Evolutionary conservation across 2,113 vertebrate species (phyloP).

Genomic region (Tychaedon coryphoeus): DNA sequence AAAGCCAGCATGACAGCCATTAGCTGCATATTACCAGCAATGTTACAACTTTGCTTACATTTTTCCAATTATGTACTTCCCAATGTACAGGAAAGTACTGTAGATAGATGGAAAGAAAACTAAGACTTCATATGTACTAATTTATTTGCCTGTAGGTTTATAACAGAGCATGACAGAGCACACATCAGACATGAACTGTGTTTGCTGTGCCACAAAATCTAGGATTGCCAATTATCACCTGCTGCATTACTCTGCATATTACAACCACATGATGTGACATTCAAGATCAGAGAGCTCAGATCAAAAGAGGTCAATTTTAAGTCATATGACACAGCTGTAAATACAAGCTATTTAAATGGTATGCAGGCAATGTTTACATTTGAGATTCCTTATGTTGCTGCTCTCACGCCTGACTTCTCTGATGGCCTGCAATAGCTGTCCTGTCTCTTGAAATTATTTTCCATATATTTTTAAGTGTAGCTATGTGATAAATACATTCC

Average conservation of each 20-base stretch:
- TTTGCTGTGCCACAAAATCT: background rate
- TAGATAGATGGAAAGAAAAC: background rate
- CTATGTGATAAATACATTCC: background rate
- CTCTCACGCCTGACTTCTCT: background rate
- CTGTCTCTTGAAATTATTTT: background rate
- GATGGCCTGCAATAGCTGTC: background rate
- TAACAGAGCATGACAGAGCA: background rate
- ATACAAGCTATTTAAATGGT: background rate
- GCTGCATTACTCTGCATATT: background rate
- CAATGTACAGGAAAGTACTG: background rate
- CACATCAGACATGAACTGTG: background rate
- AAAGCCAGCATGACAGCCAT: background rate
- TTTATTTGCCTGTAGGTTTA: background rate
- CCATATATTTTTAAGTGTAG: background rate
- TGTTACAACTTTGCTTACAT: background rate
- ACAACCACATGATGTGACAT: background rate
- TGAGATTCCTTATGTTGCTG: background rate
- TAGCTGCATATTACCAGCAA: background rate
- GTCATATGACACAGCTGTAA: background rate
- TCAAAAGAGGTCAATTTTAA: background rate
- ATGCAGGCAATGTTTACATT: constrained; percentile 1
- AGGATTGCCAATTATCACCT: background rate
- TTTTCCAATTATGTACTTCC: background rate
- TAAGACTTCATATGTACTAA: background rate
- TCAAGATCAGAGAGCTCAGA: background rate